A percentile compares a stretch with the other conserved stretches of the same genome.
Evolutionary conservation across 2,888 invertebrate species (phyloP).

Genomic region (Eucera pruinosa): DNA sequence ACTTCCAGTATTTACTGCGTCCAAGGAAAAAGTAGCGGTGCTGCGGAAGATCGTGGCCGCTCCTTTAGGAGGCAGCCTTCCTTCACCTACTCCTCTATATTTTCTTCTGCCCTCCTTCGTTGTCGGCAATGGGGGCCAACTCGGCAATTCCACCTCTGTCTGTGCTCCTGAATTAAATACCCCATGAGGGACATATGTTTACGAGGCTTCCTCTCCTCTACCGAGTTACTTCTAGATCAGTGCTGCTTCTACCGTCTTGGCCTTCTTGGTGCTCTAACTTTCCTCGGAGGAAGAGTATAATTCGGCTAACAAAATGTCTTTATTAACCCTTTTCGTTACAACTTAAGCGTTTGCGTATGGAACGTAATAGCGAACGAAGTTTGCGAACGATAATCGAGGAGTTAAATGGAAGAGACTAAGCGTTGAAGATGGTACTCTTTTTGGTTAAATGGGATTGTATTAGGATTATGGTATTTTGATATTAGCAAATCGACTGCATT

Average conservation of each 20-base stretch:
- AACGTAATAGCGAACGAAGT: too few species aligned
- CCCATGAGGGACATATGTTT: slow-evolving; percentile 66
- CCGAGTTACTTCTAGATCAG: slow-evolving; percentile 41
- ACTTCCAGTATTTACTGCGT: slow-evolving; percentile 71
- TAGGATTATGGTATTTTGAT: too few species aligned
- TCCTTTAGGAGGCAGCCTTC: slow-evolving; percentile 58
- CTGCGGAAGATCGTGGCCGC: slow-evolving; percentile 63
- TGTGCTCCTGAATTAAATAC: slow-evolving; percentile 68
- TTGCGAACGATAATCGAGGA: too few species aligned
- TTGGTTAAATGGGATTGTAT: too few species aligned
- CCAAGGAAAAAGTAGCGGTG: slow-evolving; percentile 62
- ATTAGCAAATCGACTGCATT: too few species aligned
- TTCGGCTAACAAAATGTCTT: neutral
- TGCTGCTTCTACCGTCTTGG: neutral
- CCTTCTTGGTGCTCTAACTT: neutral
- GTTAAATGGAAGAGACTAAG: too few species aligned
- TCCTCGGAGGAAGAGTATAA: neutral
- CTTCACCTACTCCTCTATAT: slow-evolving; percentile 52
- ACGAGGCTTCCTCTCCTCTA: slow-evolving; percentile 28
- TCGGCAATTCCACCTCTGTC: slow-evolving; percentile 64
- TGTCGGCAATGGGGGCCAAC: slow-evolving; percentile 24
- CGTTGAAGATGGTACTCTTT: too few species aligned
- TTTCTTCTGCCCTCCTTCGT: slow-evolving; percentile 33
- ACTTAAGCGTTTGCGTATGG: too few species aligned
- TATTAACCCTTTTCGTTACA: too few species aligned